A percentile compares a stretch with the other conserved stretches of the same genome.
Conservation (phyloP, 2,113 vertebrate species). For the Theristicus caerulescens region DNA sequence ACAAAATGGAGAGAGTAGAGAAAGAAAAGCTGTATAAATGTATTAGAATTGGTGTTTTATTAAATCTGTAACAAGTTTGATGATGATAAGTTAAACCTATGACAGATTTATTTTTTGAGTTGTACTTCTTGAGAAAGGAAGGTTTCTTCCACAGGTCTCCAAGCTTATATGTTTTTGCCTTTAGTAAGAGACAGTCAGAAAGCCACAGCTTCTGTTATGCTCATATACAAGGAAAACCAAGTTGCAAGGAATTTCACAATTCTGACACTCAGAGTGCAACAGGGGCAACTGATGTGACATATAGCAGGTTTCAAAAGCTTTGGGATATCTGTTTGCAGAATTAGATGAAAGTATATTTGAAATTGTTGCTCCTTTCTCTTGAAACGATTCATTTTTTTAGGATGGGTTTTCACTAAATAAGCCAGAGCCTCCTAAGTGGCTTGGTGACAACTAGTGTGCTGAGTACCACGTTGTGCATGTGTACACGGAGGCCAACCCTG, state of each 20-base stretch:
- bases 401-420: neutral
- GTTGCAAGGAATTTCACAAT: neutral
- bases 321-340: neutral
- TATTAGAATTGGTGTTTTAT: neutral
- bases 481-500: neutral
- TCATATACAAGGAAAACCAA: neutral
- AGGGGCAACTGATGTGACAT: neutral
- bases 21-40: neutral
- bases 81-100: neutral
- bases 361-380: neutral
- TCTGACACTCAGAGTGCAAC: neutral
- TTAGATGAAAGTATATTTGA: neutral
- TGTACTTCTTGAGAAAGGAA: neutral
- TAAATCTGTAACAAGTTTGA: neutral
- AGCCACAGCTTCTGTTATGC: neutral
- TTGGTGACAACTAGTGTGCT: neutral
- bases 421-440: neutral
- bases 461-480: neutral
- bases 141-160: neutral
- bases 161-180: neutral
- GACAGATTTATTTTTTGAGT: neutral
- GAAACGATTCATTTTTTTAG: neutral
- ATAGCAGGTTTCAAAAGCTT: neutral
- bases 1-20: neutral
- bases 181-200: neutral